Percentiles rank a stretch among this genome's conserved stretches.
These are phyloP conservation scores for Notothenia rossii DNA, from an alignment of 2,113 vertebrate genomes.

Conservation along the genomic window DNA sequence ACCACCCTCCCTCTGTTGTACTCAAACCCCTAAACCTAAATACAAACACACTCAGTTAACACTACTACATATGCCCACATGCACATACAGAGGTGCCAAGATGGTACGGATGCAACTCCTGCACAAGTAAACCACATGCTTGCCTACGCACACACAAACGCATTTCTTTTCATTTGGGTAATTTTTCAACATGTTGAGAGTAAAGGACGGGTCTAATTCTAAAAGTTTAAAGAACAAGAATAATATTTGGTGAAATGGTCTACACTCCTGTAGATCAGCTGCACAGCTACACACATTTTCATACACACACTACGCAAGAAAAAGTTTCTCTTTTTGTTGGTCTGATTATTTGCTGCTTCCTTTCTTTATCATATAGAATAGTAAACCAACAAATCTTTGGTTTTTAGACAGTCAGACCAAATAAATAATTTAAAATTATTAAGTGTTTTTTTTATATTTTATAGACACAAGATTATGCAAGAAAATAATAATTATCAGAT, in stretches of 20 bases:
- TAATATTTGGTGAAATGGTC: not conserved
- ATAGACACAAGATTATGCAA: not conserved
- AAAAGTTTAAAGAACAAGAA: not conserved
- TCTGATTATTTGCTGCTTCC: not conserved
- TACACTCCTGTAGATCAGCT: not conserved
- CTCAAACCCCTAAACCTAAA: slow-evolving; percentile 70
- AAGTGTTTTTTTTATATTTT: not conserved
- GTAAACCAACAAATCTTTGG: not conserved
- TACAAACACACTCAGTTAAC: slow-evolving; percentile 47
- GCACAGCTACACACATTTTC: not conserved
- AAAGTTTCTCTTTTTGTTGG: not conserved
- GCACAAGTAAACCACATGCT: slow-evolving; percentile 6
- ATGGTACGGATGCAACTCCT: slow-evolving; percentile 15
- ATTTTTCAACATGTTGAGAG: slow-evolving; percentile 12
- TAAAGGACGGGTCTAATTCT: slow-evolving; percentile 3
- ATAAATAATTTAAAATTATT: not conserved
- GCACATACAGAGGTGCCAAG: slow-evolving; percentile 13
- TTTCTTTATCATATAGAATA: not conserved
- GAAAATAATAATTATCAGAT: not conserved
- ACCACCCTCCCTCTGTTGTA: slow-evolving; percentile 72
- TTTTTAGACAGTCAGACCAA: not conserved
- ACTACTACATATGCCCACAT: slow-evolving; percentile 32
- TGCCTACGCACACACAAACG: slow-evolving; percentile 8
- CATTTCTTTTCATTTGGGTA: not conserved
- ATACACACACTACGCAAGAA: too few relatives aligned